Evolutionary conservation across 2,113 vertebrate genomes (phyloP), one percentile per base, ranked within the genome.

Genomic region (Epinephelus fuscoguttatus): DNA sequence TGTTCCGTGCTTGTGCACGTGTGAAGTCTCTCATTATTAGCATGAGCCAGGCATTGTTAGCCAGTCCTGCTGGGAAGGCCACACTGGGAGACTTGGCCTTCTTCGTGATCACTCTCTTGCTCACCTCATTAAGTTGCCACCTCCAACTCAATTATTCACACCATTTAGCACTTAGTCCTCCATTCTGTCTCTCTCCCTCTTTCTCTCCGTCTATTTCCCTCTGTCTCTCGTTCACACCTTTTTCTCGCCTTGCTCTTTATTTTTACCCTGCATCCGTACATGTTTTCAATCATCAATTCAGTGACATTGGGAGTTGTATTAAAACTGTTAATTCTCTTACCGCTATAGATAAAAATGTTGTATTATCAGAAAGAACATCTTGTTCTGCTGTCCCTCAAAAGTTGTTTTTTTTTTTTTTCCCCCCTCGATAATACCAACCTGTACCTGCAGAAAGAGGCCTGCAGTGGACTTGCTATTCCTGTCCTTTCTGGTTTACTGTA

Each of bases 101-200:
- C 84, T 84, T 68, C 84, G 33, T 92, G 92, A 95, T 93, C 95
- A 78, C 84, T 90, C 95, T 94, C 94, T 92, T 91, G 90, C 95
- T 96, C 95, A 95, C 95, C 96, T 97, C 96, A 95, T 96, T 96
- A 95, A 95, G 91, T 94, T 95, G 95, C 95, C 95, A 95, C 96
- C 95, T 96, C 96, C 94, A 93, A 95, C 95, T 97, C 96, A 97
- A 97, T 97, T 96, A 97, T 97, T 97, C 80, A 95, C 94, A 95
- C 96, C 95, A 93, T 97, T 98, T 97, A 97, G 96, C 96, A 96
- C 95, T 96, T 96, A 96, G 96, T 96, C 53, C 33, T 62, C 25
- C 19, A 3, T 56, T 73, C 57, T 77, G 19, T 94, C 93, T 96
- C 94, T 70, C 40, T 66, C 40, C 50, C 17, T 70, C 56, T 59